phyloP scores from a whole-genome alignment of 2,888 invertebrate genomes.

The Elmis aenea region DNA sequence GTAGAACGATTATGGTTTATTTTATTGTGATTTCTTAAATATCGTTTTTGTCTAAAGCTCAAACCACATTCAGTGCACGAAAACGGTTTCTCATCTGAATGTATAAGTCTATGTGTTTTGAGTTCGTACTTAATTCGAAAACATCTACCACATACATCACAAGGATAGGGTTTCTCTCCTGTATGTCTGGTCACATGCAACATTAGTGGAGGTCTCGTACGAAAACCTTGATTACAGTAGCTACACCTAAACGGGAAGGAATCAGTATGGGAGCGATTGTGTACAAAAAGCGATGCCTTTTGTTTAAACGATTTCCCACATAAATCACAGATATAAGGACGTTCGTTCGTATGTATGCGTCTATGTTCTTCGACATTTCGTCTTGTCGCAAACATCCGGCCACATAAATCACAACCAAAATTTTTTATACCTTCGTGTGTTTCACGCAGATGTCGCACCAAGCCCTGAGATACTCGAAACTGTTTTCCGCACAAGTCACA shows the following conservation, averaged over 20 bases:
- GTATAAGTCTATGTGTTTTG: slow-evolving; percentile 51
- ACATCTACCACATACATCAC: slow-evolving; percentile 52
- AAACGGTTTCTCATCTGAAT: slow-evolving; percentile 52
- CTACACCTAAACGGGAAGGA: slow-evolving; percentile 55
- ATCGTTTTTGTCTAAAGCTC: slow-evolving; percentile 51
- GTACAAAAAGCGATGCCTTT: slow-evolving; percentile 60
- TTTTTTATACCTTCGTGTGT: slow-evolving; percentile 59
- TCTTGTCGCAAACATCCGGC: slow-evolving; percentile 55
- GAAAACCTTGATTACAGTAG: slow-evolving; percentile 58
- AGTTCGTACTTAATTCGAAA: slow-evolving; percentile 59
- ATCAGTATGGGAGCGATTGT: slow-evolving; percentile 55
- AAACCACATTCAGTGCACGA: slow-evolving; percentile 45
- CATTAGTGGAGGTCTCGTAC: slow-evolving; percentile 53
- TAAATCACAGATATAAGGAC: slow-evolving; percentile 53
- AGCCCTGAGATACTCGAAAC: slow-evolving; percentile 60
- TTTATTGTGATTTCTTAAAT: slow-evolving; percentile 50
- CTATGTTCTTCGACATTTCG: slow-evolving; percentile 57
- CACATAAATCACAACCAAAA: slow-evolving; percentile 55
- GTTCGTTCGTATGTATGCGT: slow-evolving; percentile 57
- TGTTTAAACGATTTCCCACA: slow-evolving; percentile 64
- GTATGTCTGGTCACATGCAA: slow-evolving; percentile 58
- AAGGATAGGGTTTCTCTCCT: slow-evolving; percentile 58
- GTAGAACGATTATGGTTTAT: slow-evolving; percentile 38
- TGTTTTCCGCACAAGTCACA: slow-evolving; percentile 64
- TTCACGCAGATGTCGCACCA: slow-evolving; percentile 57